These are phyloP conservation scores for Coelogynopora nodosa DNA, from an alignment of 2,888 invertebrate species.

Conservation along the genomic window DNA sequence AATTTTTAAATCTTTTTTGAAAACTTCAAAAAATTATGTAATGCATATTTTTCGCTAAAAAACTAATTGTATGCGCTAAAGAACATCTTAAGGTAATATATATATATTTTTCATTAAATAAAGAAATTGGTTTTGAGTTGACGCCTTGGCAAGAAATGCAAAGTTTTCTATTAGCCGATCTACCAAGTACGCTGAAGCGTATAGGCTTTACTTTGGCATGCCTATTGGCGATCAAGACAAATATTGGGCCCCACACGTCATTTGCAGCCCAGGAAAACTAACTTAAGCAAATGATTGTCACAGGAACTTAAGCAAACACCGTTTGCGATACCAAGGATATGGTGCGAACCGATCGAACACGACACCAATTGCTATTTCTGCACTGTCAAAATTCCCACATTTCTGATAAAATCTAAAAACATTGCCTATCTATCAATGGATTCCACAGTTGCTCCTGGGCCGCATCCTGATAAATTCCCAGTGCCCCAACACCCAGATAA, in stretches of 20 bases:
- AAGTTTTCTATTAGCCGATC: neutral
- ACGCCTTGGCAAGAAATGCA: neutral
- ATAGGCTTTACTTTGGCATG: constrained; percentile 27
- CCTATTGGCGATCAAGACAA: neutral
- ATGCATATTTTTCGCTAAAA: too few species aligned
- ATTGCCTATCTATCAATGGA: neutral
- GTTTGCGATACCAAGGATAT: neutral
- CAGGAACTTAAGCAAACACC: neutral
- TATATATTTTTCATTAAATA: too few species aligned
- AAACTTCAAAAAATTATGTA: too few species aligned
- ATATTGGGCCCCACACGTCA: constrained; percentile 10
- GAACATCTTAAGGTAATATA: too few species aligned
- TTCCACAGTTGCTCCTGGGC: neutral
- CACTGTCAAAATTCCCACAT: neutral
- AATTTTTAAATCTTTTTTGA: too few species aligned
- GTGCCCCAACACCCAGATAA: neutral
- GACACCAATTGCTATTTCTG: neutral
- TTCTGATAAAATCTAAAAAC: neutral
- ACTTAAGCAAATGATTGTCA: neutral
- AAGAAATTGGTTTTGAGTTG: too few species aligned
- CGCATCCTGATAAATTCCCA: neutral
- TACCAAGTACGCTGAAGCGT: neutral
- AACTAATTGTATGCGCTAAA: too few species aligned
- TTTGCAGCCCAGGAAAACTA: neutral
- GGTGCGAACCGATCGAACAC: neutral